phyloP scores from a whole-genome alignment of 2,888 invertebrate genomes.

The Epirrita christyi region DNA sequence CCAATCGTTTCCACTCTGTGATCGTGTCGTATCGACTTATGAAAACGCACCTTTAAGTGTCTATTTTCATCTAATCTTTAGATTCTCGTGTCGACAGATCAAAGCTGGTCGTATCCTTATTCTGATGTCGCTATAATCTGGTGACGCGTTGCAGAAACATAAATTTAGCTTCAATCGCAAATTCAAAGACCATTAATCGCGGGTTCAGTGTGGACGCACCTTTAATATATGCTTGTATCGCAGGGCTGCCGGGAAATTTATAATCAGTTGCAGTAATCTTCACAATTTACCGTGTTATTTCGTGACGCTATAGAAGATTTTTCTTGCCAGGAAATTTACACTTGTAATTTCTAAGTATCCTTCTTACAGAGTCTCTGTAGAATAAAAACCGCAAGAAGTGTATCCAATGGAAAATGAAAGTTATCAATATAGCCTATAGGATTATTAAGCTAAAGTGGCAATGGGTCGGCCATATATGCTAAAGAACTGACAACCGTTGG shows the following conservation, averaged over 20 bases:
- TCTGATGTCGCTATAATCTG: conserved; percentile 65
- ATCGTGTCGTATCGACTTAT: too few relatives aligned
- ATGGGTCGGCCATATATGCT: too few relatives aligned
- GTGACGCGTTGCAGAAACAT: conserved; percentile 72
- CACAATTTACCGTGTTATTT: neutral
- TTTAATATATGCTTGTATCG: conserved; percentile 65
- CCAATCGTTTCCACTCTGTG: too few relatives aligned
- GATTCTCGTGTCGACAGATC: conserved; percentile 47
- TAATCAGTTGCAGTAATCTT: conserved; percentile 7
- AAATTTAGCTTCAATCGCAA: conserved; percentile 80
- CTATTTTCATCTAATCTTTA: conserved; percentile 35
- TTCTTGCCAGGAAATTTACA: neutral
- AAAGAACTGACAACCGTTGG: too few relatives aligned
- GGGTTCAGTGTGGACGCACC: conserved; percentile 75
- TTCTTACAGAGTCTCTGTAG: too few relatives aligned
- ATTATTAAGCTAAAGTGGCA: too few relatives aligned
- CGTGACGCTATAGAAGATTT: neutral
- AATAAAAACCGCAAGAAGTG: too few relatives aligned
- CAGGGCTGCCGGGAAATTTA: conserved; percentile 53
- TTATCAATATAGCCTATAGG: too few relatives aligned
- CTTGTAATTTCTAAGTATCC: too few relatives aligned
- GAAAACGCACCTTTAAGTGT: conserved; percentile 8
- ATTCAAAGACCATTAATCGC: conserved; percentile 76
- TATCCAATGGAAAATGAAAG: too few relatives aligned
- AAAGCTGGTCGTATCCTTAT: conserved; percentile 65